Conservation (phyloP, 2,797 vertebrate species). For the Craterocephalus amniculus region DNA sequence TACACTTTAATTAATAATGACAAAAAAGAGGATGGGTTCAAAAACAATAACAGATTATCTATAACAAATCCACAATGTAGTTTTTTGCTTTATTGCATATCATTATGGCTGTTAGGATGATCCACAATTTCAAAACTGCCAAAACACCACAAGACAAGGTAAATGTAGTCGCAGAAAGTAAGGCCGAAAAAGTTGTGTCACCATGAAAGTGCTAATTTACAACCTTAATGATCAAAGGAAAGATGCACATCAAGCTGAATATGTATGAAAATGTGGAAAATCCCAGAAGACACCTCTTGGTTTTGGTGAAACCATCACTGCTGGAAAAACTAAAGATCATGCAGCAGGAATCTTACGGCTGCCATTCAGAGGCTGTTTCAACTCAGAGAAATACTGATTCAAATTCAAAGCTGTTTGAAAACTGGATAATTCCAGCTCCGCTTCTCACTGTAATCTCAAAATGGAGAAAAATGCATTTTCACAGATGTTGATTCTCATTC, state of each 20-base stretch:
- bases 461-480: conserved; percentile 49
- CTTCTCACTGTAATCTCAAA: conserved; percentile 42
- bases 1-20: neutral
- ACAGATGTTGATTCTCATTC: conserved; percentile 65
- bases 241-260: neutral
- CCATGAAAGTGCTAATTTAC: neutral
- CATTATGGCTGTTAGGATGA: neutral
- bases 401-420: conserved; percentile 50
- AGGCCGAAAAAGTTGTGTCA: too few species aligned
- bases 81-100: neutral
- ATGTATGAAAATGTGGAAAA: conserved; percentile 15
- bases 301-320: neutral
- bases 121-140: neutral
- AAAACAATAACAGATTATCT: neutral
- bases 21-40: neutral
- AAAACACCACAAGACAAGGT: too few species aligned
- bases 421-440: conserved; percentile 37
- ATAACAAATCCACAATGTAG: neutral
- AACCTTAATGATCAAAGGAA: neutral
- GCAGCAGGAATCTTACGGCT: neutral
- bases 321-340: neutral
- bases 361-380: conserved; percentile 31
- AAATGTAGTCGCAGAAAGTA: too few species aligned
- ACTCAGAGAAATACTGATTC: conserved; percentile 37
- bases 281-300: neutral